Base-by-base conservation (phyloP, 2,113 vertebrate genomes). In the Myrmecophaga tridactyla region DNA sequence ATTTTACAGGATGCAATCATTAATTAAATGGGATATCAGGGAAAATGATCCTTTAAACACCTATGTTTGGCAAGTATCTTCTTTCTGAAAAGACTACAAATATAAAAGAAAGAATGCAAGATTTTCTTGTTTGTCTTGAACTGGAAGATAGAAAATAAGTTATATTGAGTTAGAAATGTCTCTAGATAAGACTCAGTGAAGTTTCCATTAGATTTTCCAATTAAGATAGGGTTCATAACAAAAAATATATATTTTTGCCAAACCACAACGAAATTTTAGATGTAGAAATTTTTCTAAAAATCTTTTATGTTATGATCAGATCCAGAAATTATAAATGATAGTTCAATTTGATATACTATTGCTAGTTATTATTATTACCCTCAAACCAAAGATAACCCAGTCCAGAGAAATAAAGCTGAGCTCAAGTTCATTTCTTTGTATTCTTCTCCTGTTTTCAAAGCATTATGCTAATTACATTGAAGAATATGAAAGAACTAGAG, bases 201-300 rank as follows among this genome's bases (percentile, higher is more conserved):
- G 73, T 97, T 97, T 96, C 92, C 95, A 89, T 76, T 96, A 76
- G 34, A 82, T 89, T 94, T 96, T 95, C 85, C 96, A 96, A 96
- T 96, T 95, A 94, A 97, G 95, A 95, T 96, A 95, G 48, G 8
- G 48, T 89, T 96, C 69, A 84, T 83, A 89, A 92, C 48, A 76
- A 78, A 85, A 81, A 84, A 65, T 36, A 31, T 17, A 80, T 12
- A 69, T 86, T 95, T 94, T 95, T 94, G 81, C 96, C 95, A 97
- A 97, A 92, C 96, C 94, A 91, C 94, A 95, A 14, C 84, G 92
- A 95, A 95, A 97, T 91, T 95, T 97, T 95, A 95, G 83, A 96
- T 58, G 73, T 65, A 92, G 63, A 95, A 92, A 41, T 23, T 73
- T 85, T 95, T 88, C 58, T n/a, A 0, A 1, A 92, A 94, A 86